A percentile compares a stretch with the other conserved stretches of the same genome.
Conservation (phyloP, 2,113 vertebrate genomes). For the Neolamprologus tretocephalus region DNA sequence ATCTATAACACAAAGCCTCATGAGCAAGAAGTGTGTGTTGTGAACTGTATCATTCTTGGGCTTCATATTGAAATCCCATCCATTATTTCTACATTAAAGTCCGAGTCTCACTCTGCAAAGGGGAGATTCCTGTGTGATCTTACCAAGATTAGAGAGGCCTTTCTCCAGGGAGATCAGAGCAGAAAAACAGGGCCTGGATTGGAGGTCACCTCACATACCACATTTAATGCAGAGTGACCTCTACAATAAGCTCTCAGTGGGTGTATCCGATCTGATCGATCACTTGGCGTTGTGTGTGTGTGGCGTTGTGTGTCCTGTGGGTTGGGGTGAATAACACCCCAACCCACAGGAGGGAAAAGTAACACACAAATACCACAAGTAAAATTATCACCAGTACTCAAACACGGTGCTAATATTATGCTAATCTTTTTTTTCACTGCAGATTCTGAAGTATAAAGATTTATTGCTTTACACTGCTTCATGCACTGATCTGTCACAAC, state of each 20-base stretch:
- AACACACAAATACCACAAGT: neutral
- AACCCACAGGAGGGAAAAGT: neutral
- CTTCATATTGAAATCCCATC: neutral
- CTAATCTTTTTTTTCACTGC: neutral
- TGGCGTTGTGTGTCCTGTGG: too few species aligned
- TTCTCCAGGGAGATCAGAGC: neutral
- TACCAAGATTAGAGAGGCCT: neutral
- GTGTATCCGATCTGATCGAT: conserved; percentile 53
- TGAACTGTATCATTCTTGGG: neutral
- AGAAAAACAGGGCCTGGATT: neutral
- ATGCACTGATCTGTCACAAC: neutral
- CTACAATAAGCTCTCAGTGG: conserved; percentile 50
- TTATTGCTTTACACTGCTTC: neutral
- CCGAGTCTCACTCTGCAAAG: neutral
- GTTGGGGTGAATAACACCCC: too few species aligned
- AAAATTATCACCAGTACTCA: neutral
- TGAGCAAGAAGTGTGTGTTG: neutral
- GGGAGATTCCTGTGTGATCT: neutral
- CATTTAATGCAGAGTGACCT: conserved; percentile 53
- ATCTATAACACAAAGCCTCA: neutral
- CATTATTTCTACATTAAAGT: neutral
- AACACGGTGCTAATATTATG: neutral
- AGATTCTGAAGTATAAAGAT: neutral
- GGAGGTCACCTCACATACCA: conserved; percentile 42
- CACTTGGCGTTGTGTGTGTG: neutral